A percentile compares a stretch with the other conserved stretches of the same genome.
These are phyloP conservation scores for Eupeodes corollae DNA, from an alignment of 1,140 invertebrate species.

Conservation along the genomic window DNA sequence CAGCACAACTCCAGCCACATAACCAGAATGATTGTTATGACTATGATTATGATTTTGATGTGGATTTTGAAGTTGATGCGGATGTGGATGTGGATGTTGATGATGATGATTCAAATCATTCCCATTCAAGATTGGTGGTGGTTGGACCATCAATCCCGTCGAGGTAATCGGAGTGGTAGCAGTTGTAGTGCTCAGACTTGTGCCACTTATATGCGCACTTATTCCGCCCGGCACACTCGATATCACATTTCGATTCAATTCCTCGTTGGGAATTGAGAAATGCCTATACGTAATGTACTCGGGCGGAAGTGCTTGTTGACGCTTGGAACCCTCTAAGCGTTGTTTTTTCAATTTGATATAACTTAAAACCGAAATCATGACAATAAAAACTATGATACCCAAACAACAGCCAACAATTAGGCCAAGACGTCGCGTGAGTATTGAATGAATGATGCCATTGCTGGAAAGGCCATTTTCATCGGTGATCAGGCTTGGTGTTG, in stretches of 20 bases:
- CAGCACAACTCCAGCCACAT: conserved; percentile 33
- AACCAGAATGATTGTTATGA: conserved; percentile 10
- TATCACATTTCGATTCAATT: conserved; percentile 25
- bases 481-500: conserved; percentile 49
- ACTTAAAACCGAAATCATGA: conserved; percentile 68
- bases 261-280: conserved; percentile 45
- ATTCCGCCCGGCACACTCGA: conserved; percentile 33
- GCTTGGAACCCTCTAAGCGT: conserved; percentile 53
- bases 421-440: conserved; percentile 64
- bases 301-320: conserved; percentile 45
- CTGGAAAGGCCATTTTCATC: conserved; percentile 54
- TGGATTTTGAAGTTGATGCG: conserved; percentile 12
- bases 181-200: conserved; percentile 27
- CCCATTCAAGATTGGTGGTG: neutral
- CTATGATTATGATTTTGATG: conserved; percentile 9
- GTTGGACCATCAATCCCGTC: conserved; percentile 12
- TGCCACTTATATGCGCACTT: conserved; percentile 33
- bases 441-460: conserved; percentile 49
- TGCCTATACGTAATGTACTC: conserved; percentile 66
- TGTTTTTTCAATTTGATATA: conserved; percentile 79
- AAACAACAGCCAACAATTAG: conserved; percentile 75
- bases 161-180: conserved; percentile 28
- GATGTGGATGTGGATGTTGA: conserved; percentile 2
- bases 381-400: conserved; percentile 73
- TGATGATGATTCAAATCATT: neutral